These are phyloP conservation scores for Papilio protenor DNA, from an alignment of 2,888 invertebrate species.

Conservation along the genomic window DNA sequence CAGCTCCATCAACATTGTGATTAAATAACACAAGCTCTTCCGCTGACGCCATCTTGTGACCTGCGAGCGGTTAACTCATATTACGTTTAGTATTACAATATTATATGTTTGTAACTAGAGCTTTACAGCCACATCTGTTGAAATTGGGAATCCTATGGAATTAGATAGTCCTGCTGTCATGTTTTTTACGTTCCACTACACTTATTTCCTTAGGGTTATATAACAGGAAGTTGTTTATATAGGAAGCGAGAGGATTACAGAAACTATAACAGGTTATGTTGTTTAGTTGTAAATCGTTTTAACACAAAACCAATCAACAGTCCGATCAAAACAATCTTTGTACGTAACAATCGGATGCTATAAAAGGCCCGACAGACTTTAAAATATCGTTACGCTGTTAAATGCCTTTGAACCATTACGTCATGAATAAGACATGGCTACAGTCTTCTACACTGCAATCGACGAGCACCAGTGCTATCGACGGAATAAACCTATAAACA, in stretches of 20 bases:
- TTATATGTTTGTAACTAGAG: not conserved
- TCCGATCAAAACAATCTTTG: not conserved
- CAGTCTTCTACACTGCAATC: not conserved
- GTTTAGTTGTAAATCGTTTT: not conserved
- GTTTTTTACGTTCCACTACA: not conserved
- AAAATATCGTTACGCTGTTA: constrained; percentile 9
- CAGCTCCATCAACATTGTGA: no score
- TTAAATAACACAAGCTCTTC: not conserved
- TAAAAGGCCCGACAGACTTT: constrained; percentile 8
- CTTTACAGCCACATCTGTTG: not conserved
- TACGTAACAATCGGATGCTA: constrained; percentile 7
- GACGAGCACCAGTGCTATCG: constrained; percentile 15
- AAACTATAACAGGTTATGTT: not conserved
- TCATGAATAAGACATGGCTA: constrained; percentile 5
- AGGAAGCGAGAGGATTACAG: not conserved
- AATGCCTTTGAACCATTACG: constrained; percentile 34
- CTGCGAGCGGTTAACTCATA: not conserved
- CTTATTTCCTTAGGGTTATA: not conserved
- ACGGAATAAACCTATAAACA: constrained; percentile 13
- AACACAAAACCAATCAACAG: not conserved
- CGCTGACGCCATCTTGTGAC: not conserved
- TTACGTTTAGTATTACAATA: not conserved
- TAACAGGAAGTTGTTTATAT: not conserved
- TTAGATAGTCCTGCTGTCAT: not conserved
- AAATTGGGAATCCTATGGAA: not conserved